Base-by-base conservation (phyloP, 2,113 vertebrate species). In the Paracanthobrama guichenoti region DNA sequence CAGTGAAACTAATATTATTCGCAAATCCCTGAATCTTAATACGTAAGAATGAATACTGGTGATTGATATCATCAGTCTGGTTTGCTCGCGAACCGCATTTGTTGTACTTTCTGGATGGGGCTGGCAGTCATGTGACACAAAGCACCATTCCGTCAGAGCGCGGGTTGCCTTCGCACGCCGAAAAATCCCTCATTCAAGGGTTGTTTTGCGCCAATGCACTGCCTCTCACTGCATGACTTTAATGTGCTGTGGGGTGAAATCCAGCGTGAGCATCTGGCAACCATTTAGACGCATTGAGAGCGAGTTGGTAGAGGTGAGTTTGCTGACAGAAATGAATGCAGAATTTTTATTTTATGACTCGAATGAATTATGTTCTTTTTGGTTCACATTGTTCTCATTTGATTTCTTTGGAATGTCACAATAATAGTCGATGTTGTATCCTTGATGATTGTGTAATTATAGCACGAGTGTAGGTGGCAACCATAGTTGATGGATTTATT, bases 221-320 rank as follows among this genome's bases (percentile, higher is more conserved):
- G 22, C 55, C 11, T 60, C 48, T 67, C 7, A 8, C 8, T 31
- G 46, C 64, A 8, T 28, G 16, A 67, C 69, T 84, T 67, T 84
- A 53, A 60, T 22, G 42, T 59, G 7, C 55, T 62, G 26, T 16
- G 48, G 14, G 73, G 71, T 18, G 4, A 50, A 79, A 84, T 48
- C 22, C 26, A 20, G 14, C 13, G 7, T n/a, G 69, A 72, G 50
- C 14, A 82, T 48, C 44, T 86, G 88, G 88, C 88, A 87, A 87
- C 84, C 72, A 79, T 74, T 79, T 75, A 86, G 86, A 79, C 88
- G 88, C 88, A 89, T 87, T 86, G 73, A 86, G 67, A 86, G 84
- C 86, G 84, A 86, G 62, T 87, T 86, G 79, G 73, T 50, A 84
- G 84, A 89, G 88, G 88, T 89, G 86, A 89, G 88, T 89, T 87